Evolutionary conservation across 1,140 invertebrate species (phyloP), one percentile per base, ranked within the genome.

Genomic region (Papilio xuthus): DNA sequence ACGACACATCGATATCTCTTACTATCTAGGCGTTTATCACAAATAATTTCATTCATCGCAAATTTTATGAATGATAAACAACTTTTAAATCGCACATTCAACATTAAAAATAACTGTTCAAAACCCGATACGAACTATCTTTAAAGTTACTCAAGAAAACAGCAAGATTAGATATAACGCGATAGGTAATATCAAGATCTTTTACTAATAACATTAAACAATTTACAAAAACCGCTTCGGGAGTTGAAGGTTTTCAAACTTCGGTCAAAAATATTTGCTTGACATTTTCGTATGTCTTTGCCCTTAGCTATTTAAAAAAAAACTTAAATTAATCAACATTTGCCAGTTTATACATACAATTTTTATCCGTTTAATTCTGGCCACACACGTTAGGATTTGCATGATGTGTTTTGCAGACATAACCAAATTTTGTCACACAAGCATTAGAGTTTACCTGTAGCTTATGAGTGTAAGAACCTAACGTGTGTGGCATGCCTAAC

Each of bases 171-270:
- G 37, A 26, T 42, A 42, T 15, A 41, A 10, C 3, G 10, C 28
- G 28, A 72, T 72, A 44, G 56, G 12, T 71, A 7, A 32, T 44
- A 72, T 72, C 12, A 44, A 72, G 42, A 72, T 72, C 23, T 23
- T 72, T 47, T 4, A 7, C 47, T n/a, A 72, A 44, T 44, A 72
- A 72, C 2, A 72, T 72, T 20, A 26, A 72, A 72, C 42, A 47
- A 72, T 72, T 72, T 72, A 72, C 70, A 72, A 47, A 47, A 72
- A 47, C 41, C 37, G 42, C 32, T 72, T 72, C 70, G 42, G 20
- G 42, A 41, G 70, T 72, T 42, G 70, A 72, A 72, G 20, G 70
- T 72, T 72, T 72, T 23, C 20, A 42, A 72, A 72, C 70, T 42
- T 28, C 37, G 69, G 20, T 42, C 70, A 41, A 44, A 44, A 6